A percentile compares a stretch with the other conserved stretches of the same genome.
These are phyloP conservation scores for Parnassius mnemosyne DNA, from an alignment of 2,888 invertebrate genomes.

Conservation along the genomic window DNA sequence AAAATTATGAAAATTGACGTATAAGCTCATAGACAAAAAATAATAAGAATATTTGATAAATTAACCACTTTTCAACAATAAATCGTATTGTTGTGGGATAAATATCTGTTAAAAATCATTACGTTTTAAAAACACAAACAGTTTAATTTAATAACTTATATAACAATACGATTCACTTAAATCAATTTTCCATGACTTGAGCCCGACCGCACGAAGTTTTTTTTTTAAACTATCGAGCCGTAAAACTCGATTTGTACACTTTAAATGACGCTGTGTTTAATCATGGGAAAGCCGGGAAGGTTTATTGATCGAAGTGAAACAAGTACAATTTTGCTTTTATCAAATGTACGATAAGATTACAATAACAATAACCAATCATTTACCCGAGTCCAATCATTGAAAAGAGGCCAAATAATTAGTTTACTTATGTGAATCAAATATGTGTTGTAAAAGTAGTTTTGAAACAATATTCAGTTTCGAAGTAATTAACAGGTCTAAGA, in stretches of 20 bases:
- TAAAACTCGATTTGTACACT: conserved; percentile 26
- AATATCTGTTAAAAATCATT: no score
- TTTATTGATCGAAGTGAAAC: conserved; percentile 55
- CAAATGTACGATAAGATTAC: conserved; percentile 68
- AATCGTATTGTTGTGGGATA: no score
- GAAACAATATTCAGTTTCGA: not conserved
- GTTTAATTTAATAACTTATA: not conserved
- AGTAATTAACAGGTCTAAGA: conserved; percentile 1
- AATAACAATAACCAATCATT: conserved; percentile 51
- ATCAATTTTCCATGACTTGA: conserved; percentile 16
- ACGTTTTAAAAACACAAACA: no score
- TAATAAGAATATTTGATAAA: not conserved
- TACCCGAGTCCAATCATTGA: conserved; percentile 43
- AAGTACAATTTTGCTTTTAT: conserved; percentile 58
- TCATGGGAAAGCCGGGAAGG: conserved; percentile 29
- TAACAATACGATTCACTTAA: conserved; percentile 17
- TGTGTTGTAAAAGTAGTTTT: conserved; percentile 7
- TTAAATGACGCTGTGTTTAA: conserved; percentile 23
- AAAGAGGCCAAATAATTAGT: conserved; percentile 38
- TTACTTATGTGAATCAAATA: conserved; percentile 1
- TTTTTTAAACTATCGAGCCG: conserved; percentile 17
- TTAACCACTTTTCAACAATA: no score
- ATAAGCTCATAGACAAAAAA: conserved; percentile 34
- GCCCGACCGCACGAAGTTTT: conserved; percentile 3
- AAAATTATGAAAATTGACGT: conserved; percentile 46